Evolutionary conservation across 2,797 vertebrate species (phyloP), one percentile per base, ranked within the genome.

Genomic region (Sebastes jordani): DNA sequence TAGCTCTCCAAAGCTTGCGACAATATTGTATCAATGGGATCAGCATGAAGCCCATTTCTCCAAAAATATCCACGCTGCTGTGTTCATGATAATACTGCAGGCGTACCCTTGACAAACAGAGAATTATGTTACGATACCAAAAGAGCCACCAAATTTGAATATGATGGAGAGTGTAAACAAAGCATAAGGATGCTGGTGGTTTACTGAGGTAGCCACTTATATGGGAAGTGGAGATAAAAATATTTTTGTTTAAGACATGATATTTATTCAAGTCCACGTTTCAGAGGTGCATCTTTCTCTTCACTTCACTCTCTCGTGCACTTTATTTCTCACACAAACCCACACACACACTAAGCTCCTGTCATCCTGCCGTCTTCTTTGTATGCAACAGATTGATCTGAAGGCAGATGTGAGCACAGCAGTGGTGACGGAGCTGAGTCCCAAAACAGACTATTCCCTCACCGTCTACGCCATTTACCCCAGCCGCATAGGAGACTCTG

Each of bases 391-490:
- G 97, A 69, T 97, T 62, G 90, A 95, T 78, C 86, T 97, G 88
- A 97, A 96, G 22, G 95, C 94, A 66, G 96, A 96, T 74, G 92
- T 95, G 36, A 93, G 77, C 69, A 95, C 94, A 0, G 46, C 87
- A 6, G 42, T 96, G 66, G 93, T 98, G 85, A 93, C 91, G 0
- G 95, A 92, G 20, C 93, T 98, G 87, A 95, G 78, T 78, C 96
- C 97, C 2, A 95, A 94, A 86, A 96, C 95, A 0, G 92, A 95
- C 16, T 97, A 97, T 56, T 90, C 93, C 73, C 95, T 98, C 60
- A 95, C 91, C 0, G 76, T 97, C 73, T 95, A 96, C 7, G 97
- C 96, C n/a, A 5, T 95, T 64, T 97, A 98, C 9, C 93, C 94
- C 8, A 94, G 93, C 63, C 72, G 81, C 25, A 89, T 95, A 0